These are phyloP conservation scores for Andrena praecox DNA, from an alignment of 2,888 invertebrate genomes.

Conservation along the genomic window DNA sequence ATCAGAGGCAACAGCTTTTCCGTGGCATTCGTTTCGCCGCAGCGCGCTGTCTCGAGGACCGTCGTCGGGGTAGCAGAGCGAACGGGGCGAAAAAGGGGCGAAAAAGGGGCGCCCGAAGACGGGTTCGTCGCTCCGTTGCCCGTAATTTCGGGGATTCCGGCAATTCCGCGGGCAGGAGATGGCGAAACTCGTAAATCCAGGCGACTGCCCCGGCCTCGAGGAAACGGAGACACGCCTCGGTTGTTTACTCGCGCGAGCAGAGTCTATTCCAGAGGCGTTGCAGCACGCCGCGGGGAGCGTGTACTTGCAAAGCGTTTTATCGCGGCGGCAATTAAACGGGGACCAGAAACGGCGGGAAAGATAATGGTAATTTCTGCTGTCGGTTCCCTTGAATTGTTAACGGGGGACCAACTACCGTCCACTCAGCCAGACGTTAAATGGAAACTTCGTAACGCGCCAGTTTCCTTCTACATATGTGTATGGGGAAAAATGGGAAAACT, in stretches of 20 bases:
- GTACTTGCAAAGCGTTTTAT: conserved; percentile 46
- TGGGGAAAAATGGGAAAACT: no score
- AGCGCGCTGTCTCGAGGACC: not conserved
- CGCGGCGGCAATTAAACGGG: conserved; percentile 37
- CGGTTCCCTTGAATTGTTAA: conserved; percentile 27
- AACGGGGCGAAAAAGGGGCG: not conserved
- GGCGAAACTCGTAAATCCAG: conserved; percentile 60
- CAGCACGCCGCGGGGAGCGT: conserved; percentile 9
- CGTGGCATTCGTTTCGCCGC: not conserved
- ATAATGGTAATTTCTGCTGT: conserved; percentile 41
- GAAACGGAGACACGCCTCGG: conserved; percentile 83
- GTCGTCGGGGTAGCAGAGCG: not conserved
- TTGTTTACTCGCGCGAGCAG: conserved; percentile 69
- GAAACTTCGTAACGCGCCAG: conserved; percentile 3
- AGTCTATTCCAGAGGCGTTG: conserved; percentile 29
- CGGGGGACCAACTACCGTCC: conserved; percentile 3
- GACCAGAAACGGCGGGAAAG: conserved; percentile 18
- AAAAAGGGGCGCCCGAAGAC: conserved; percentile 10
- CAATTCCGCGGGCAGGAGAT: conserved; percentile 38
- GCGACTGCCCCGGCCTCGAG: conserved; percentile 67
- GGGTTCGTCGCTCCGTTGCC: not conserved
- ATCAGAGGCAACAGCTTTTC: not conserved
- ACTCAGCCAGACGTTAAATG: conserved; percentile 10
- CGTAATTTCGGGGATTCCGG: conserved; percentile 51
- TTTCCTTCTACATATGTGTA: not conserved